A percentile compares a stretch with the other conserved stretches of the same genome.
Conservation (phyloP, 64 coral and sea anemone genomes). For the Dendronephthya gigantea region DNA sequence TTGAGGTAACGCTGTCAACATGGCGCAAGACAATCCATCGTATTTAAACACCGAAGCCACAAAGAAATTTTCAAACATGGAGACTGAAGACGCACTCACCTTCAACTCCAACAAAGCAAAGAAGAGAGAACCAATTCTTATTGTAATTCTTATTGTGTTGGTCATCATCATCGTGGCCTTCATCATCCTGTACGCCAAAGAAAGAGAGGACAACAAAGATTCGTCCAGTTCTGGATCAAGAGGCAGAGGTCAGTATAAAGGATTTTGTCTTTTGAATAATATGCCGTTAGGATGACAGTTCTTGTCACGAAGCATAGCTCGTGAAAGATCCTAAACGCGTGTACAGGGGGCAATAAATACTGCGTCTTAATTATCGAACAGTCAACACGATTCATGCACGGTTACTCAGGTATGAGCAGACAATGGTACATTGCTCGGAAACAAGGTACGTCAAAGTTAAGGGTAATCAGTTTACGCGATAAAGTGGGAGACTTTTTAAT, state of each 20-base stretch:
- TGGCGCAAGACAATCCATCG: neutral
- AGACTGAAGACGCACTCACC: neutral
- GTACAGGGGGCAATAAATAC: no score
- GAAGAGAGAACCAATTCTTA: neutral
- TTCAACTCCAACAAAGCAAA: neutral
- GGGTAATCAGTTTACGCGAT: no score
- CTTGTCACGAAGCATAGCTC: no score
- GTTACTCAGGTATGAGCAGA: no score
- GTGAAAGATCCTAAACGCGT: no score
- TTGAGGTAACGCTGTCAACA: neutral
- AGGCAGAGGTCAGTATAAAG: neutral
- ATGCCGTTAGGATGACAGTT: no score
- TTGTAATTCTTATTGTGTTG: neutral
- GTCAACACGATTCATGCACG: no score
- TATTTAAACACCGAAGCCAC: neutral
- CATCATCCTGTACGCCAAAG: neutral
- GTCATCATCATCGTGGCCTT: neutral
- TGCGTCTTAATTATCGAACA: no score
- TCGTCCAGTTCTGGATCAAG: neutral
- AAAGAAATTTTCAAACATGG: neutral
- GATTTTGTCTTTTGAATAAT: no score
- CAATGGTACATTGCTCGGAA: no score
- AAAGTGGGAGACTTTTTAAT: no score
- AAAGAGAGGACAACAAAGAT: neutral
- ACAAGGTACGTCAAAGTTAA: no score